Evolutionary conservation across 1,140 invertebrate species (phyloP).

Genomic region (Oedothorax gibbosus): DNA sequence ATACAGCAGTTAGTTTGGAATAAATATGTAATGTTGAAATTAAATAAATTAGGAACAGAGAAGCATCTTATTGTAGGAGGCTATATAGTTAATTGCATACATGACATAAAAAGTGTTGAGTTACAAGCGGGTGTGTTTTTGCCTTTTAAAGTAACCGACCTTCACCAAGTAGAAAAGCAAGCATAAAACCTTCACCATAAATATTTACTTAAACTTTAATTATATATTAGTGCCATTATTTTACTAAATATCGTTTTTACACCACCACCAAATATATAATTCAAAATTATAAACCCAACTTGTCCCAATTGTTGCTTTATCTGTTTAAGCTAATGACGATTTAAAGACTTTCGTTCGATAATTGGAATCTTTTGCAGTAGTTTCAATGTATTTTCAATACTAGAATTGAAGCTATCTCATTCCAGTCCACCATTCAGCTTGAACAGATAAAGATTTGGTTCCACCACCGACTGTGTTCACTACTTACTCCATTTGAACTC

Average conservation of each 20-base stretch:
- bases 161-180: constrained; percentile 40
- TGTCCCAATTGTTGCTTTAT: constrained; percentile 4
- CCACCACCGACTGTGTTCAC: constrained; percentile 30
- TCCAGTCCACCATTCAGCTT: neutral
- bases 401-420: neutral
- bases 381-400: neutral
- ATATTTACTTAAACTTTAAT: neutral
- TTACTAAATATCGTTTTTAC: neutral
- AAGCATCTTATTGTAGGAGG: too few species aligned
- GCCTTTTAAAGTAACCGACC: constrained; percentile 9
- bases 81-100: too few species aligned
- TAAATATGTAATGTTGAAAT: neutral
- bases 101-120: neutral
- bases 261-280: constrained; percentile 10
- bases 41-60: too few species aligned
- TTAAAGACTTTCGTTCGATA: neutral
- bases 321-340: constrained; percentile 30
- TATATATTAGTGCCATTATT: neutral
- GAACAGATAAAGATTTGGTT: constrained; percentile 37
- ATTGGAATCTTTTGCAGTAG: neutral
- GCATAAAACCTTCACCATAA: constrained; percentile 42
- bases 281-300: neutral
- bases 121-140: neutral
- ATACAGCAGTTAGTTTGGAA: neutral
- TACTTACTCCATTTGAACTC: constrained; percentile 82